Base-by-base conservation (phyloP, 2,888 invertebrate species). In the Phasia obesa region DNA sequence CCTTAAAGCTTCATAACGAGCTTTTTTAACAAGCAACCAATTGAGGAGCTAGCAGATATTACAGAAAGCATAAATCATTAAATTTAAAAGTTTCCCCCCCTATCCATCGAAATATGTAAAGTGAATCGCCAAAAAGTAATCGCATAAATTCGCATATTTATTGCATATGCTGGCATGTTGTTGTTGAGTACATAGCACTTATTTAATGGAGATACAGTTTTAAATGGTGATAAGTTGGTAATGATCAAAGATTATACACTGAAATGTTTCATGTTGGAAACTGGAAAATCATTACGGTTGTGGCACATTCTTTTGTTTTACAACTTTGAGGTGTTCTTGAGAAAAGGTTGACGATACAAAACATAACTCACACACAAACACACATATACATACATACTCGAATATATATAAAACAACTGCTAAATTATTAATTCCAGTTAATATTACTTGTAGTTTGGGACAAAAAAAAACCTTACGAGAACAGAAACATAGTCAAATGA, bases 151-250 rank as follows among this genome's bases (percentile, higher is more conserved):
- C 23, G 23, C 57, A 38, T 42, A 59, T 47, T 31, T 23, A 55
- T 49, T 55, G 65, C 51, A 31, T 62, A 53, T 23, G 42, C 21
- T 53, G 23, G 27, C 47, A 15, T 15, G 5, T 27, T 5, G 6
- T 5, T 2, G 17, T 15, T 6, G 9, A 17, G 13, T 23, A 17
- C 23, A n/a, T n/a, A 42, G 35, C 11, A 35, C 15, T 44, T 60
- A 47, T 44, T 79, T 67, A 79, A 79, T 73, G 73, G 47, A 11
- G 59, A 67, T 73, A 79, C 73, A 51, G 23, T 42, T 73, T 73
- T 79, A 79, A 79, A 67, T 67, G 79, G 73, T 73, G 73, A 73
- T 79, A 73, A 73, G 59, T 79, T 77, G 51, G 79, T 79, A 79
- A 79, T 74, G 79, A 79, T 73, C 65, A 67, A 79, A 79, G 79